Evolutionary conservation across 2,113 vertebrate species (phyloP).

Genomic region (Amblyornis subalaris): DNA sequence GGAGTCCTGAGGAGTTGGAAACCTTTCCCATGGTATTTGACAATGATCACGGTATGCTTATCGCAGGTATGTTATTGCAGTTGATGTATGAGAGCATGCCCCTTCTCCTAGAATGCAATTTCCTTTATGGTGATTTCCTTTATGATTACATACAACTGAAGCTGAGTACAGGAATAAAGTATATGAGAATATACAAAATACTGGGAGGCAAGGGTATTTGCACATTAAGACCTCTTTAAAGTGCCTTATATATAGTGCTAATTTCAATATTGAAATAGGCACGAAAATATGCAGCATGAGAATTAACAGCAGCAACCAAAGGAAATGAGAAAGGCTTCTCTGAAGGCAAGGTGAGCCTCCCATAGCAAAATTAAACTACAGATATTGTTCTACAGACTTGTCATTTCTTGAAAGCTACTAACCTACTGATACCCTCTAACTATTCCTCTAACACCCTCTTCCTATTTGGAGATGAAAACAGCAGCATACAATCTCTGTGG

Average conservation of each 20-base stretch:
- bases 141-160: not conserved
- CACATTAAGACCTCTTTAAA: not conserved
- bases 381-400: not conserved
- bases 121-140: not conserved
- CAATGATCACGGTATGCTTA: slow-evolving; percentile 38
- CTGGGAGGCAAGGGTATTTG: not conserved
- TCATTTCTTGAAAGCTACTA: not conserved
- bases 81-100: not conserved
- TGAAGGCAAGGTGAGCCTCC: not conserved
- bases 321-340: not conserved
- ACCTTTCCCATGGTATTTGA: slow-evolving; percentile 69
- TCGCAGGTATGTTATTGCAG: slow-evolving; percentile 45
- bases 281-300: not conserved
- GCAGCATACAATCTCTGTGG: not conserved
- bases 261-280: not conserved
- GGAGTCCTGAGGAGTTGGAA: slow-evolving; percentile 57
- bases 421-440: not conserved
- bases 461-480: not conserved
- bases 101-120: not conserved
- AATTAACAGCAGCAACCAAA: not conserved
- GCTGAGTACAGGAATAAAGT: not conserved
- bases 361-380: not conserved
- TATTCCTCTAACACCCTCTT: not conserved
- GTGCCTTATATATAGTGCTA: not conserved
- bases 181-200: not conserved